phyloP scores from a whole-genome alignment of 1,140 invertebrate species.

The Rhyacophila brunnea region DNA sequence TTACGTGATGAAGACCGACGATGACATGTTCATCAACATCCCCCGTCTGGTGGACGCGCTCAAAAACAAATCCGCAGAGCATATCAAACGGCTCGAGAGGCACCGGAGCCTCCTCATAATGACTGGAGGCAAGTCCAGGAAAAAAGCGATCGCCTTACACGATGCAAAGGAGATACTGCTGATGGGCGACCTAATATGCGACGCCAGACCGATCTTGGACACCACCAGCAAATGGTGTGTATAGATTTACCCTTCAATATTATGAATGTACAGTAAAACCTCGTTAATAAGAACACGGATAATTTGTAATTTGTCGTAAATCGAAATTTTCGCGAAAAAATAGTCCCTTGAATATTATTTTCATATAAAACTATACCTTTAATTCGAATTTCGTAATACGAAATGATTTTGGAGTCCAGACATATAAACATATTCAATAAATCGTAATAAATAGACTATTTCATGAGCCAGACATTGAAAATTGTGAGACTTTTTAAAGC shows the following conservation, averaged over 20 bases:
- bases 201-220: constrained; percentile 69
- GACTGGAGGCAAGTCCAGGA: not conserved
- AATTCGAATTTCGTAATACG: no score
- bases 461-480: no score
- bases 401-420: no score
- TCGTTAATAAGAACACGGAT: not conserved
- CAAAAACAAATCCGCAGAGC: constrained; percentile 41
- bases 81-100: constrained; percentile 34
- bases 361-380: no score
- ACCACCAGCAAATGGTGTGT: constrained; percentile 74
- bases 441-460: no score
- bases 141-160: not conserved
- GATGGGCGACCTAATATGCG: constrained; percentile 72
- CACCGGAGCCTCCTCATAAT: constrained; percentile 42
- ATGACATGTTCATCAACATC: constrained; percentile 82
- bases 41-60: constrained; percentile 56
- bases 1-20: constrained; percentile 80
- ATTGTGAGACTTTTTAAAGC: no score
- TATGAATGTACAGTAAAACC: no score
- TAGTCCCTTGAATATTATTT: no score
- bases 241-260: not conserved
- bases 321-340: no score
- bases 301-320: no score
- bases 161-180: constrained; percentile 51
- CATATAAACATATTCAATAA: no score